Evolutionary conservation across 2,797 vertebrate species (phyloP).

Genomic region (Anisognathus igniventris): DNA sequence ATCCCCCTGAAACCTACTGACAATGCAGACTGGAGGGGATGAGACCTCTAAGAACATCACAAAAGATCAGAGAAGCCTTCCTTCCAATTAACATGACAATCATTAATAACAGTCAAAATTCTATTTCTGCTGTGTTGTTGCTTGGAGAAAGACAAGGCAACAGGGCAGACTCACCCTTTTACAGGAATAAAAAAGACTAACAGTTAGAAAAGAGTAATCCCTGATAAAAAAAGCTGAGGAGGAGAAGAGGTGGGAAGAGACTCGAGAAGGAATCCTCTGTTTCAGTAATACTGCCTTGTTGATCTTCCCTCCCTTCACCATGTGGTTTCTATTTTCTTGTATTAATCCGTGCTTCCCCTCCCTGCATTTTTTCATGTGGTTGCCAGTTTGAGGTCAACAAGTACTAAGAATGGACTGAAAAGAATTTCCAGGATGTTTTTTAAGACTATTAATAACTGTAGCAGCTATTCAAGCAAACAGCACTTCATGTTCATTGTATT

Average conservation of each 20-base stretch:
- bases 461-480: constrained; percentile 40
- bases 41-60: not conserved
- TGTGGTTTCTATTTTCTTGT: constrained; percentile 60
- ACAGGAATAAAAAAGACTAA: not conserved
- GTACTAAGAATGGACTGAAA: constrained; percentile 51
- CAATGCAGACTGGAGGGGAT: not conserved
- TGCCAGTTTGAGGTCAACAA: constrained; percentile 43
- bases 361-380: constrained; percentile 54
- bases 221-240: not conserved
- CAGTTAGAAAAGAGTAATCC: not conserved
- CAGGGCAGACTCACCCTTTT: not conserved
- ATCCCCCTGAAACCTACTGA: not conserved
- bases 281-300: constrained; percentile 23
- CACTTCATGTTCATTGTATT: not conserved
- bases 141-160: not conserved
- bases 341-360: constrained; percentile 44
- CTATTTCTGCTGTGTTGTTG: not conserved
- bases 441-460: constrained; percentile 55
- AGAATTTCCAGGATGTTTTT: constrained; percentile 69
- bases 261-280: not conserved
- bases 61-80: not conserved
- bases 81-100: not conserved
- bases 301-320: constrained; percentile 35
- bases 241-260: not conserved
- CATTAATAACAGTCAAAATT: not conserved